These are phyloP conservation scores for Drosophila peninsularis DNA, from an alignment of 2,888 invertebrate species.

Conservation along the genomic window DNA sequence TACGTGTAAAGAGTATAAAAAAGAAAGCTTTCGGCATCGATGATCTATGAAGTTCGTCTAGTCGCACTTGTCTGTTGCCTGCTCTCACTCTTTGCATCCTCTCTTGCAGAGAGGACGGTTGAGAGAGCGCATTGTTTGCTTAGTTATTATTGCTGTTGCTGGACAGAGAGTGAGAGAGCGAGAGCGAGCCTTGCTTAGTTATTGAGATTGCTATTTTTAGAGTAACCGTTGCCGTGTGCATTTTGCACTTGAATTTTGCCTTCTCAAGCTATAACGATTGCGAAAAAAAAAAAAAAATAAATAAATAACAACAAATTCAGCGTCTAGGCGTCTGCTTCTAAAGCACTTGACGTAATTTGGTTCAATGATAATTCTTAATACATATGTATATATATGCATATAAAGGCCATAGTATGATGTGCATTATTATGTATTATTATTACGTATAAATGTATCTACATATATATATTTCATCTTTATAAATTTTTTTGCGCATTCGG, in stretches of 20 bases:
- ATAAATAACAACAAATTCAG: constrained; percentile 26
- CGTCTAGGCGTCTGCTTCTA: constrained; percentile 47
- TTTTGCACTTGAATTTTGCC: constrained; percentile 30
- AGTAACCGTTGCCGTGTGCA: constrained; percentile 8
- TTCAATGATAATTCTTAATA: constrained; percentile 17
- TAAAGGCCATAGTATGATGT: not conserved
- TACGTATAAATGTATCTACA: not conserved
- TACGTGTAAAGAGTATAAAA: constrained; percentile 16
- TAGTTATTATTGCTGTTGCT: constrained; percentile 8
- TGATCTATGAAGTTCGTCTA: constrained; percentile 30
- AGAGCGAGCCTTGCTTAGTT: constrained; percentile 7
- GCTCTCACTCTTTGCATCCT: constrained; percentile 2
- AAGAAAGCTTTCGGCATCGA: constrained; percentile 29
- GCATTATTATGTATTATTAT: not conserved
- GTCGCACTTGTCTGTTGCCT: constrained; percentile 8
- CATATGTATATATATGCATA: not conserved
- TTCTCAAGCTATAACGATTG: constrained; percentile 23
- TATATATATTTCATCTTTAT: not conserved
- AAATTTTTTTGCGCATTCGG: not conserved
- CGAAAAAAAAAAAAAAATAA: constrained; percentile 10
- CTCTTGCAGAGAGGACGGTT: not conserved
- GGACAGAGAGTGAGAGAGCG: not conserved
- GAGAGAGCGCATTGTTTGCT: constrained; percentile 6
- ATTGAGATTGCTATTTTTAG: constrained; percentile 17
- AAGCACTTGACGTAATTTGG: constrained; percentile 51